Evolutionary conservation across 2,113 vertebrate genomes (phyloP).

Genomic region (Phyllostomus discolor): DNA sequence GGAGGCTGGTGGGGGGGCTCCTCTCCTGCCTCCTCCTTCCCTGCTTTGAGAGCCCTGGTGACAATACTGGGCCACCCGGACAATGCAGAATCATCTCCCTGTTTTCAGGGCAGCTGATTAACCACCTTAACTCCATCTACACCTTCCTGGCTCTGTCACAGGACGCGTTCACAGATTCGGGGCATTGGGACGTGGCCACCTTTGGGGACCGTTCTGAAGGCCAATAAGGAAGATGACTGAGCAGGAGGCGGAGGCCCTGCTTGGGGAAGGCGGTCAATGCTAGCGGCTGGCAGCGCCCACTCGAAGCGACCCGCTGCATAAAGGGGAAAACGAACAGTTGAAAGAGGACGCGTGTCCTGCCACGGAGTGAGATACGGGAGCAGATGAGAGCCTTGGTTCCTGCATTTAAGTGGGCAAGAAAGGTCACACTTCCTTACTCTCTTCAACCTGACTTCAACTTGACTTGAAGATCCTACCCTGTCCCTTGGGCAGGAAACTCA

Average conservation of each 20-base stretch:
- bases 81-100: no score
- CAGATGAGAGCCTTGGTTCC: background rate
- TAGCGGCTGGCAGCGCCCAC: background rate
- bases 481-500: background rate
- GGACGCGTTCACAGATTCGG: background rate
- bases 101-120: background rate
- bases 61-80: background rate
- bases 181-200: background rate
- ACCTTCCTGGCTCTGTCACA: no score
- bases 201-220: background rate
- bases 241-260: background rate
- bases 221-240: background rate
- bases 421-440: background rate
- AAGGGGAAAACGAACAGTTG: background rate
- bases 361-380: accelerated
- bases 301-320: background rate
- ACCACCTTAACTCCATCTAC: background rate
- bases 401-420: background rate
- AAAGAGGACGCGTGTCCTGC: background rate
- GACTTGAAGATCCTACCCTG: background rate
- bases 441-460: background rate
- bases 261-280: background rate
- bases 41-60: background rate
- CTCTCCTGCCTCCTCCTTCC: no score
- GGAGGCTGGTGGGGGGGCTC: background rate